These are phyloP conservation scores for Oeneis ivallda DNA, from an alignment of 2,888 invertebrate species.

Conservation along the genomic window DNA sequence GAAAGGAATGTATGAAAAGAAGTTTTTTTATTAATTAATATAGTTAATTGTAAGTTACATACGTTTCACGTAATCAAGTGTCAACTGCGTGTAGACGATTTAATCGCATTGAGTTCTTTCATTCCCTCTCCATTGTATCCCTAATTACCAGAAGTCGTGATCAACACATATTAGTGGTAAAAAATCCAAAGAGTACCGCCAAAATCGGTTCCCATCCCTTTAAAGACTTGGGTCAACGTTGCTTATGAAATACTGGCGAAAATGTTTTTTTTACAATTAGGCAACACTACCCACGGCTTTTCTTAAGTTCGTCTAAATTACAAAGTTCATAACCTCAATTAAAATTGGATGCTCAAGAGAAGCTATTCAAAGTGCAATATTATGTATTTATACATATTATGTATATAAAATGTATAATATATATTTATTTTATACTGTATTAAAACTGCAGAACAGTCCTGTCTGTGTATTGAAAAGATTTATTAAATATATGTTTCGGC, in stretches of 20 bases:
- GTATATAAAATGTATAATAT: too few relatives aligned
- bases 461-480: too few relatives aligned
- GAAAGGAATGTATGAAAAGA: slow-evolving; percentile 22
- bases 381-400: slow-evolving; percentile 13
- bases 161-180: not conserved
- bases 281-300: not conserved
- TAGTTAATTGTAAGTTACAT: not conserved
- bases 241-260: too few relatives aligned
- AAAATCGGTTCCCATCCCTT: not conserved
- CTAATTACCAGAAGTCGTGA: too few relatives aligned
- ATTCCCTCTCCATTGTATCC: too few relatives aligned
- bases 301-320: slow-evolving; percentile 26
- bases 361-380: slow-evolving; percentile 24
- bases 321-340: slow-evolving; percentile 38
- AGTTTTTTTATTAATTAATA: not conserved
- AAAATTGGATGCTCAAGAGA: slow-evolving; percentile 20
- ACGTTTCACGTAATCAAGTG: slow-evolving; percentile 20
- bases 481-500: too few relatives aligned
- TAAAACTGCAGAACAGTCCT: too few relatives aligned
- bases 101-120: not conserved
- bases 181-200: not conserved
- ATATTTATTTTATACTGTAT: too few relatives aligned
- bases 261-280: too few relatives aligned
- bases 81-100: not conserved
- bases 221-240: not conserved